A percentile compares a stretch with the other conserved stretches of the same genome.
Conservation (phyloP, 2,797 vertebrate genomes). For the Bovichtus diacanthus region DNA sequence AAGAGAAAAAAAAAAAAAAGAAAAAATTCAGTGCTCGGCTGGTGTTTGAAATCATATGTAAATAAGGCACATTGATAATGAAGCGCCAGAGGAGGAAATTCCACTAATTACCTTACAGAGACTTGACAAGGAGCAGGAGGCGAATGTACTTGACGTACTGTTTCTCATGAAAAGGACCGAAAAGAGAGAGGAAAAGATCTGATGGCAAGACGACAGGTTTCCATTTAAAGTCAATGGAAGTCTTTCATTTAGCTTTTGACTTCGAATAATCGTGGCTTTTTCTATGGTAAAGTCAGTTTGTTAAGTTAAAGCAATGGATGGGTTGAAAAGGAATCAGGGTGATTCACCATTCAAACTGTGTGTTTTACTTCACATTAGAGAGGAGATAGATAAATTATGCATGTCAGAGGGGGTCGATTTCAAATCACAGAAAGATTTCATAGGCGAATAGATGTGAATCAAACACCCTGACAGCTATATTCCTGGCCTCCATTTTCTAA, state of each 20-base stretch:
- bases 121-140: constrained; percentile 80
- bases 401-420: constrained; percentile 33
- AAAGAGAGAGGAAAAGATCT: constrained; percentile 74
- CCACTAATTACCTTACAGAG: constrained; percentile 80
- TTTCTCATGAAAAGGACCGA: constrained; percentile 65
- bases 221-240: constrained; percentile 70
- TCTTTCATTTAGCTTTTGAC: constrained; percentile 72
- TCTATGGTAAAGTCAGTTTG: constrained; percentile 52
- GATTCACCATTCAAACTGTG: constrained; percentile 63
- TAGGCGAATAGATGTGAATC: constrained; percentile 12
- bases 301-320: constrained; percentile 52
- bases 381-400: constrained; percentile 53
- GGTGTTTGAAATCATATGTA: constrained; percentile 82
- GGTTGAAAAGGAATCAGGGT: constrained; percentile 72
- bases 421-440: constrained; percentile 27
- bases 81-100: constrained; percentile 81
- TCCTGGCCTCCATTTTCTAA: background rate
- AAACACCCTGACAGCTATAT: constrained; percentile 7
- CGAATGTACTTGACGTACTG: constrained; percentile 60
- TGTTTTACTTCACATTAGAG: constrained; percentile 53
- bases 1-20: background rate
- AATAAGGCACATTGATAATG: constrained; percentile 81
- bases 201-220: constrained; percentile 78
- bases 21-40: constrained; percentile 65
- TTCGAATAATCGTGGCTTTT: constrained; percentile 32